Conservation (phyloP, 2,888 invertebrate genomes). For the Xanthia icteritia region DNA sequence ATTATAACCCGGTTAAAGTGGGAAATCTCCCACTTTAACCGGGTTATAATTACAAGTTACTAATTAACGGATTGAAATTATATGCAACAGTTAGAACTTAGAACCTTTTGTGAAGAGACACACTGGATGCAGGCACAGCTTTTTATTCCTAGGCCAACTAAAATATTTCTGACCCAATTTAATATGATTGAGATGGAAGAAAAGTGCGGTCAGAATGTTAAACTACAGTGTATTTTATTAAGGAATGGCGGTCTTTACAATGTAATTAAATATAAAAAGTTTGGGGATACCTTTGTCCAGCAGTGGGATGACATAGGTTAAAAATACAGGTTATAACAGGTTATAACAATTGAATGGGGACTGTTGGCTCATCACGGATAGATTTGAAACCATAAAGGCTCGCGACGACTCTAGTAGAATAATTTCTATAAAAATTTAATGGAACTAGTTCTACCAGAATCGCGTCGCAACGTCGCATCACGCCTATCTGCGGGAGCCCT, state of each 20-base stretch:
- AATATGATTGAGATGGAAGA: background rate
- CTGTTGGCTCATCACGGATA: background rate
- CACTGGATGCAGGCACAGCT: conserved; percentile 33
- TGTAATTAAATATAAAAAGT: background rate
- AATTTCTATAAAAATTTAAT: too few relatives aligned
- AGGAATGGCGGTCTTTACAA: background rate
- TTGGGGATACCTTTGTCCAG: background rate
- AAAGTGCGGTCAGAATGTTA: background rate
- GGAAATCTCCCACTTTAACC: too few relatives aligned
- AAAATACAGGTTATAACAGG: too few relatives aligned
- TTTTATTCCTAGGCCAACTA: background rate
- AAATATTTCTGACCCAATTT: too few relatives aligned
- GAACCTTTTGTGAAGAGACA: conserved; percentile 16
- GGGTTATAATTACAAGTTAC: too few relatives aligned
- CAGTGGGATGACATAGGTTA: background rate
- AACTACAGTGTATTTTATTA: background rate
- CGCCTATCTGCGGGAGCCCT: too few relatives aligned
- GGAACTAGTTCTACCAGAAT: too few relatives aligned
- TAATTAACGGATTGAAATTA: conserved; percentile 64
- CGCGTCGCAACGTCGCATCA: too few relatives aligned
- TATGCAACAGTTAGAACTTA: conserved; percentile 43
- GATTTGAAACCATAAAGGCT: too few relatives aligned
- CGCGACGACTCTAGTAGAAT: too few relatives aligned
- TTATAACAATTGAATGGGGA: background rate
- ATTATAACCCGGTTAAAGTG: conserved; percentile 32